Percentiles rank a stretch among this genome's conserved stretches.
phyloP scores from a whole-genome alignment of 1,140 invertebrate species.

The Plectus sambesii region DNA sequence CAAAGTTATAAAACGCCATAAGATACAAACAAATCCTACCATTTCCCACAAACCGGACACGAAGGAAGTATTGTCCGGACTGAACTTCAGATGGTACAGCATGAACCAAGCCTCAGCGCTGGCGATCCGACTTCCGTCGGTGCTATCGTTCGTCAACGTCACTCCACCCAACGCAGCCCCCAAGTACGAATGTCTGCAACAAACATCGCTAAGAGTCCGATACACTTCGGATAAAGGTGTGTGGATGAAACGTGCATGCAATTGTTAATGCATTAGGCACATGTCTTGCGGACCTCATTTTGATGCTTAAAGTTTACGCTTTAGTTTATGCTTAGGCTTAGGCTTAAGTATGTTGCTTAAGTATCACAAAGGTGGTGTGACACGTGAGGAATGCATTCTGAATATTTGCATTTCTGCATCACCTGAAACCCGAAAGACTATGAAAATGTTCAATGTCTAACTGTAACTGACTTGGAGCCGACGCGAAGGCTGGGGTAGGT shows the following conservation, averaged over 20 bases:
- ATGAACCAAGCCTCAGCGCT: neutral
- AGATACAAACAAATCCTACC: too few relatives aligned
- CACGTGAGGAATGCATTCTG: too few relatives aligned
- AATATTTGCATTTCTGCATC: too few relatives aligned
- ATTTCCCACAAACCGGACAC: too few relatives aligned
- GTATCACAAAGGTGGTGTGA: too few relatives aligned
- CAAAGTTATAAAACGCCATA: too few relatives aligned
- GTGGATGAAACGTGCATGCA: neutral
- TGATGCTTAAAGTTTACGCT: too few relatives aligned
- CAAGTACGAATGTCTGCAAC: conserved; percentile 25
- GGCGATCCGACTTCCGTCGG: neutral
- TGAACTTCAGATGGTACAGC: neutral
- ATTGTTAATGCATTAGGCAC: conserved; percentile 2
- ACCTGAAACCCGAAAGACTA: too few relatives aligned
- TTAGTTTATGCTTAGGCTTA: too few relatives aligned
- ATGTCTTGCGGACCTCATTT: conserved; percentile 15
- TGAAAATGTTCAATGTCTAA: neutral
- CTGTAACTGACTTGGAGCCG: conserved; percentile 24
- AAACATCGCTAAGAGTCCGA: neutral
- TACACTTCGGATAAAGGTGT: neutral
- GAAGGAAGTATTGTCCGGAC: neutral
- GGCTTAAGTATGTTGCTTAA: too few relatives aligned
- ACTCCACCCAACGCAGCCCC: neutral
- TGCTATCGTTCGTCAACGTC: neutral
- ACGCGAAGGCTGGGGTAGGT: too few relatives aligned